These are phyloP conservation scores for Nannospalax galili DNA, from an alignment of 2,113 vertebrate genomes.

Conservation along the genomic window DNA sequence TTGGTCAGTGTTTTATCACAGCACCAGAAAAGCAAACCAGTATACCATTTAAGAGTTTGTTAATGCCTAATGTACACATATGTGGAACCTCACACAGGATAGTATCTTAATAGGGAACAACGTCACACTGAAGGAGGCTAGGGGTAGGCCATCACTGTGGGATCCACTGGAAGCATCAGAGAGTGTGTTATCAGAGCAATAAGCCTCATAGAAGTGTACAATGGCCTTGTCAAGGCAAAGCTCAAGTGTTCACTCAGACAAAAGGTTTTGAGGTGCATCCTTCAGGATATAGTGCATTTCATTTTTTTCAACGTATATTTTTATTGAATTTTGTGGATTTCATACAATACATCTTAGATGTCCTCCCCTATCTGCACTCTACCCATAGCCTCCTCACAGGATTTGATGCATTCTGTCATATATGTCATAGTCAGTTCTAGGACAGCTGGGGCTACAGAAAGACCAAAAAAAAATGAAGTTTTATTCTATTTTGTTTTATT, in stretches of 20 bases:
- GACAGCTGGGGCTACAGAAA: too few species aligned
- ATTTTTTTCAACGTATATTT: too few species aligned
- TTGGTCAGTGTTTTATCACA: too few species aligned
- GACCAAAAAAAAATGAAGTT: too few species aligned
- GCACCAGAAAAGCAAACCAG: too few species aligned
- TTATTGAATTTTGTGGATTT: too few species aligned
- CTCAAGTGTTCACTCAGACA: background rate
- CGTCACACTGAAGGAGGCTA: background rate
- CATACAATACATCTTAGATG: too few species aligned
- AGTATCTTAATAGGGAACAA: rapidly evolving
- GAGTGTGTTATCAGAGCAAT: background rate
- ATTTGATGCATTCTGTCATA: too few species aligned
- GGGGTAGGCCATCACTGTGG: background rate
- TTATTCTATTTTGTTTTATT: too few species aligned
- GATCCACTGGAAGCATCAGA: background rate
- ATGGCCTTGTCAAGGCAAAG: background rate
- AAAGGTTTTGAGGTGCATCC: background rate
- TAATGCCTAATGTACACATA: background rate
- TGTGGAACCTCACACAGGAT: background rate
- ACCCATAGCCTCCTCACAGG: too few species aligned
- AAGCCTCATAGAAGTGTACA: background rate
- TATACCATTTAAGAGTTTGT: background rate
- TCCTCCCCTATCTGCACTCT: too few species aligned
- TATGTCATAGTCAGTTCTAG: too few species aligned
- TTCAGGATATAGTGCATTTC: background rate